A percentile compares a stretch with the other conserved stretches of the same genome.
phyloP scores from a whole-genome alignment of 2,888 invertebrate genomes.

The Acanthopleura granulata region DNA sequence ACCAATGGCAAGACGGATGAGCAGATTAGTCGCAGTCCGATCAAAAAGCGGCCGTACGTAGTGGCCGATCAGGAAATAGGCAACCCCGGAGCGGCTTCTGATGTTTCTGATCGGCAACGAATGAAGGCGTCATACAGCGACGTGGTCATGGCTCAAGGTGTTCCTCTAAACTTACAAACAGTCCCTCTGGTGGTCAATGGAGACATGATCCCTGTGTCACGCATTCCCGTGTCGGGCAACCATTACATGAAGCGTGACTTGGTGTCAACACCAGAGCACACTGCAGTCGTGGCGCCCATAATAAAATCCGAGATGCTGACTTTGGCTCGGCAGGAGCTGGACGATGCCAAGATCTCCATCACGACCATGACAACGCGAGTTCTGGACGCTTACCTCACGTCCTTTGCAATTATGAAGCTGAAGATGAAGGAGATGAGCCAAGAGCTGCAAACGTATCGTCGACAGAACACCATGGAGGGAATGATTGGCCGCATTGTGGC shows the following conservation, averaged over 20 bases:
- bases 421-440: constrained; percentile 50
- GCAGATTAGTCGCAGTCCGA: constrained; percentile 61
- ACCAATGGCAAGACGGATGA: constrained; percentile 45
- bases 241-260: not conserved
- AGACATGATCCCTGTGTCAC: not conserved
- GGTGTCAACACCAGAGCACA: constrained; percentile 22
- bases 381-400: constrained; percentile 54
- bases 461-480: constrained; percentile 45
- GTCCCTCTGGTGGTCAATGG: not conserved
- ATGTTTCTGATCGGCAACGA: not conserved
- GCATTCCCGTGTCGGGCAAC: not conserved
- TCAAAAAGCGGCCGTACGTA: constrained; percentile 65
- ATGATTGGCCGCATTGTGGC: constrained; percentile 52
- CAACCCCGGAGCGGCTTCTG: not conserved
- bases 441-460: constrained; percentile 44
- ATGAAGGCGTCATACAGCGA: not conserved
- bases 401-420: constrained; percentile 54
- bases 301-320: constrained; percentile 21
- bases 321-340: constrained; percentile 22
- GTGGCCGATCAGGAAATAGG: constrained; percentile 32
- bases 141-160: constrained; percentile 4
- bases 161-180: constrained; percentile 1
- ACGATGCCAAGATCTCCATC: constrained; percentile 53
- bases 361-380: constrained; percentile 55
- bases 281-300: constrained; percentile 26